Base-by-base conservation (phyloP, 1,140 invertebrate species). In the Coptotermes formosanus region DNA sequence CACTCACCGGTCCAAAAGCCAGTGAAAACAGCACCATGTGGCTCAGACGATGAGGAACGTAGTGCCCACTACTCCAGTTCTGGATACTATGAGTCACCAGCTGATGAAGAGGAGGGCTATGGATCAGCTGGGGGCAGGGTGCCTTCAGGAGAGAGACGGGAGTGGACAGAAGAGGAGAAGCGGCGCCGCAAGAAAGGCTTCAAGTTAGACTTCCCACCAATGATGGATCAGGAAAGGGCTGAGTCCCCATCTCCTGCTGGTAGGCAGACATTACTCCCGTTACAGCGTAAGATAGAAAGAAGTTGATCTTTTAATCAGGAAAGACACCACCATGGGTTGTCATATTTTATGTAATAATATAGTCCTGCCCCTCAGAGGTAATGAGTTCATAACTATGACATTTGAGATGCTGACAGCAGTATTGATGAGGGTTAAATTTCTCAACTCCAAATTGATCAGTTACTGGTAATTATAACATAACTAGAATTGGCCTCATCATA, bases 41-140 rank as follows among this genome's bases (percentile, higher is more conserved):
- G 82, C 6, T 81, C 83, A 30, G 85, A 69, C 30, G 86, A 88
- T 90, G 94, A 94, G 88, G 94, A 95, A 89, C 91, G 92, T 89
- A 95, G 94, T 90, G 94, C 93, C 64, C 94, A 94, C 86, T 95
- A 95, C 89, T 96, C 95, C 82, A 96, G 95, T 2, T 95, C 95
- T 2, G 95, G 95, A 3, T 95, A 95, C 88, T 96, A 96, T 89
- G 95, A 96, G 89, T 96, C 95, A 89, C 95, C 95, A 21, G 93
- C 95, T 0, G 86, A 84, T 82, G 94, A 95, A 48, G 95, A 96
- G 88, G 93, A 91, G n/a, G 89, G 90, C 19, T 86, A 88, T 1
- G 86, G 44, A 25, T 84, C 52, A 30, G 23, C n/a, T 19, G 45
- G 23, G 23, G 30, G 82, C 14, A 82, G 45, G 44, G 82, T 38